Percentiles rank a stretch among this genome's conserved stretches.
phyloP scores from a whole-genome alignment of 2,888 invertebrate species.

The Seira musarum region DNA sequence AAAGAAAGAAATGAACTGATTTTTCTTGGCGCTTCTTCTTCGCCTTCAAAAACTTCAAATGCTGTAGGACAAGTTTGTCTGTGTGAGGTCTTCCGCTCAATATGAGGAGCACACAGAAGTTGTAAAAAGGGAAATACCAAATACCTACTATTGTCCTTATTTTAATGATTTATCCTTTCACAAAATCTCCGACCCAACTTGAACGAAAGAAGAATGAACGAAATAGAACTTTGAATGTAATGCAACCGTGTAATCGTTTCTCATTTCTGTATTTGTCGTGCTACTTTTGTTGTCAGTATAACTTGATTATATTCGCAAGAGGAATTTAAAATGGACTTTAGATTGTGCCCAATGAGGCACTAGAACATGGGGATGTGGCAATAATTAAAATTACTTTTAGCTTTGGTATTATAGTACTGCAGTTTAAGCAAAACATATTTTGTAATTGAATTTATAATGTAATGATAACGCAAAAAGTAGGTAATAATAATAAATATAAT shows the following conservation, averaged over 20 bases:
- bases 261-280: constrained; percentile 53
- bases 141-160: constrained; percentile 48
- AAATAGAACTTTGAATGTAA: constrained; percentile 28
- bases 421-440: too few species aligned
- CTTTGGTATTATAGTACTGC: too few species aligned
- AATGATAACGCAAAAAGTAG: too few species aligned
- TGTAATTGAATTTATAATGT: too few species aligned
- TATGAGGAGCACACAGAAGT: constrained; percentile 5
- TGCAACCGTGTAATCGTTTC: constrained; percentile 46
- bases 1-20: constrained; percentile 18
- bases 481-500: too few species aligned
- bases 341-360: too few species aligned
- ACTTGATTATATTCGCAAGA: too few species aligned
- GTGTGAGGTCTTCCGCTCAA: constrained; percentile 49
- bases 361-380: too few species aligned
- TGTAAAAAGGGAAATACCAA: constrained; percentile 27
- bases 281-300: too few species aligned
- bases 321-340: too few species aligned
- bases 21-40: constrained; percentile 21
- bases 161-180: constrained; percentile 59
- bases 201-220: background rate
- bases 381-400: too few species aligned
- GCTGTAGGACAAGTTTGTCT: constrained; percentile 39
- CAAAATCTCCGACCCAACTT: constrained; percentile 29
- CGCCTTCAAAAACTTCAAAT: background rate